Evolutionary conservation across 2,113 vertebrate species (phyloP), one percentile per base, ranked within the genome.

Genomic region (Pterocles gutturalis): DNA sequence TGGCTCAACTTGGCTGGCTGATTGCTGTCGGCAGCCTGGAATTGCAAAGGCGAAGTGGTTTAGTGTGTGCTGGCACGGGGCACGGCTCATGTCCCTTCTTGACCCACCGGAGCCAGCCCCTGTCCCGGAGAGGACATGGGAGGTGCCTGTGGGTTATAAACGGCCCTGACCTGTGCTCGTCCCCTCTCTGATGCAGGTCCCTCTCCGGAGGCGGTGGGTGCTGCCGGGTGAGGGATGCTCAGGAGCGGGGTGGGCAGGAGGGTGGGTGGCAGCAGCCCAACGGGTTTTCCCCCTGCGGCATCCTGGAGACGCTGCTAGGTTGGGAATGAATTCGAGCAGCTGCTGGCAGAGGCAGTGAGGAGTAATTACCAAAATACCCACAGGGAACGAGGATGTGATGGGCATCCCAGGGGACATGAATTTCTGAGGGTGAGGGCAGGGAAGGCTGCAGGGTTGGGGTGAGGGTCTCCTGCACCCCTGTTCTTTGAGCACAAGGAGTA

Each of bases 281-380:
- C 0, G 9, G 54, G 16, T 61, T 87, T 51, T 70, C 73, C 58
- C 64, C 54, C 69, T 69, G 49, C 33, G 16, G 73, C 73, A 61
- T 46, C 55, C 54, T 10, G 78, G 77, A 73, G 87, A 29, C 11
- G 15, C 4, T 22, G 90, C 53, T 31, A 84, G 70, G 38, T 87
- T 91, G 73, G 92, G 94, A 96, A 96, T 91, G 78, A 96, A 95
- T 89, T 51, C 3, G 83, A 93, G 89, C 72, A 71, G 83, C 89
- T 89, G 91, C 93, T 78, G 66, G 73, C 43, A 13, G 70, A 87
- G 77, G 51, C 72, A 5, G 28, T 5, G 41, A 54, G 76, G 46
- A 91, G 67, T 58, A 38, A 15, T 83, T 29, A 36, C 69, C 69
- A 49, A 87, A 87, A 88, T 26, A 62, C 66, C 45, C 20, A 3